Evolutionary conservation across 35 echinoderm and acorn worm species (phyloP), one percentile per base, ranked within the genome.

Genomic region (Diadema setosum): DNA sequence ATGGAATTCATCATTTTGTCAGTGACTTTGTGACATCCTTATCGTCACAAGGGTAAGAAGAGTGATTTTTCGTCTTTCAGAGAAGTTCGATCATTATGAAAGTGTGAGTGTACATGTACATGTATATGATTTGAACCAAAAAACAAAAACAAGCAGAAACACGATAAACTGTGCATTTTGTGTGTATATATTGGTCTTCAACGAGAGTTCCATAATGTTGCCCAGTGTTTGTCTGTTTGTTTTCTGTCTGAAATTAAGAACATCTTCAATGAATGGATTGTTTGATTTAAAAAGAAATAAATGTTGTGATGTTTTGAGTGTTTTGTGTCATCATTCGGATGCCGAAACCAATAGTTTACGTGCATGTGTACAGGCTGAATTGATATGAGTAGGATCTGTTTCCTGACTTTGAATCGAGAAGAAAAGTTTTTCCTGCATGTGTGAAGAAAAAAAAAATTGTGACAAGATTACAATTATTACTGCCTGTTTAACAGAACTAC

Each of bases 141-240:
- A 78, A 44, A 41, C 73, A 39, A n/a, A n/a, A n/a, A n/a, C n/a
- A n/a, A n/a, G n/a, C n/a, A n/a, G n/a, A n/a, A n/a, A n/a, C n/a
- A n/a, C n/a, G n/a, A n/a, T n/a, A n/a, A n/a, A n/a, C n/a, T n/a
- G n/a, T 78, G 73, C 73, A 41, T 78, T 78, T 76, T 78, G 5
- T 78, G 37, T 78, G 73, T 78, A 78, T 78, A 78, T 78, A 78
- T 78, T 78, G 73, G 73, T 78, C 40, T 78, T 78, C 39, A 78
- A 78, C 39, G 63, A 67, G 63, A 67, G 36, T 14, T 67, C 27
- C 37, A 1, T 67, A 8, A 67, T 67, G 37, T 67, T 8, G 30
- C 23, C 37, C 63, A 67, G 37, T 33, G 63, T 67, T 15, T 67
- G 63, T 67, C 27, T 67, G 37, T 67, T 33, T 67, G 63, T 67